Conservation (phyloP, 2,113 vertebrate species). For the Myiozetetes cayanensis region DNA sequence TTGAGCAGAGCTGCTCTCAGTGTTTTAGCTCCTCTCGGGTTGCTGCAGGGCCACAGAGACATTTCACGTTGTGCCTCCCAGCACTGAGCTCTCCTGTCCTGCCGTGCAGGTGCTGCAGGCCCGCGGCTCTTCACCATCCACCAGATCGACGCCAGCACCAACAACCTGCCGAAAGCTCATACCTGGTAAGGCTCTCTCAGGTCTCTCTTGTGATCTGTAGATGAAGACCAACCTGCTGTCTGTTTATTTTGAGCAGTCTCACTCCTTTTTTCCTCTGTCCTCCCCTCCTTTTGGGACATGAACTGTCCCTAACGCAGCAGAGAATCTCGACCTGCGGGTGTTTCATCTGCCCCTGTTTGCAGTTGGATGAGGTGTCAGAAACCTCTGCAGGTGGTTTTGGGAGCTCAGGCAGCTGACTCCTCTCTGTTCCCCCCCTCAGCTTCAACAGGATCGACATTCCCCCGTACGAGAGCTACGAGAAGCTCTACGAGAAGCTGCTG, state of each 20-base stretch:
- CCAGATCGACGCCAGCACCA: slow-evolving; percentile 95
- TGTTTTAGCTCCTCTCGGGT: background rate
- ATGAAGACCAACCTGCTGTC: background rate
- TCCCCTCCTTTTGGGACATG: no score
- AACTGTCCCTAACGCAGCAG: background rate
- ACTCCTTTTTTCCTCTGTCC: background rate
- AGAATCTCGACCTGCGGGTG: background rate
- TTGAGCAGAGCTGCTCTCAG: background rate
- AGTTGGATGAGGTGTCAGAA: background rate
- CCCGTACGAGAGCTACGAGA: slow-evolving; percentile 95
- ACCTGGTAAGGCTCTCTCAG: slow-evolving; percentile 85
- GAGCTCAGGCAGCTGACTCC: background rate
- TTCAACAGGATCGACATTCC: slow-evolving; percentile 99
- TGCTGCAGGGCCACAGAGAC: background rate
- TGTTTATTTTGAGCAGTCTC: background rate
- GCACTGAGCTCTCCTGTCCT: background rate
- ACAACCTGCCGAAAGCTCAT: slow-evolving; percentile 96
- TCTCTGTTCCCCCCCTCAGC: slow-evolving; percentile 68
- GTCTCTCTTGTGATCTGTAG: background rate
- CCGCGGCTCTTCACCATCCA: slow-evolving; percentile 97
- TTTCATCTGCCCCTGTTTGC: background rate
- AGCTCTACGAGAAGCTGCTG: slow-evolving; percentile 98
- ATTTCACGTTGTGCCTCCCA: background rate
- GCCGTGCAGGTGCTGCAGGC: slow-evolving; percentile 87
- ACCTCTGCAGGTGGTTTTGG: background rate